Evolutionary conservation across 2,113 vertebrate species (phyloP), one percentile per base, ranked within the genome.

Genomic region (Paramisgurnus dabryanus): DNA sequence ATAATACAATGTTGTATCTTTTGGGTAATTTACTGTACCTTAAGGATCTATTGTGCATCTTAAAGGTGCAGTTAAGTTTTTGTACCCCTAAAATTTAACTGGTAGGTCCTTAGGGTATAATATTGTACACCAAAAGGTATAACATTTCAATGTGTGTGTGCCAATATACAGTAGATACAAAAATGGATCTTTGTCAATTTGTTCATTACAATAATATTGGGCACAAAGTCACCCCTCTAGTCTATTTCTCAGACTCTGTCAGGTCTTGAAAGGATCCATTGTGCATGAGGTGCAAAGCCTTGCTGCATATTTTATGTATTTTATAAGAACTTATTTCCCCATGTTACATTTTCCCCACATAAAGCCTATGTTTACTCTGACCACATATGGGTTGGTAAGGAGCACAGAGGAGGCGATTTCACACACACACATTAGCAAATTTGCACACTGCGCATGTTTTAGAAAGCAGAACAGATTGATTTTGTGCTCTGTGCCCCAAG

Each of bases 381-480:
- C 73, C 43, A 76, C 45, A 3, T 13, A 73, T 10, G 53, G 70
- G 55, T 60, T 41, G 27, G 27, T 34, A 34, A 34, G 10, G 69
- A 57, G 17, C 57, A 72, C 69, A 18, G 39, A 18, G 17, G 69
- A 58, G 53, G 69, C 57, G 34, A 55, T 50, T 50, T 72, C 58
- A 39, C 57, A 57, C 4, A 70, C 7, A 0, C 5, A 22, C 22
- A 64, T 64, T 63, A 49, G 73, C 60, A 50, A 64, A 64, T 76
- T 76, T 76, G 73, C 73, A 76, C 58, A 39, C 58, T 10, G 22
- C 15, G 22, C 57, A 76, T 64, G 43, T 76, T 64, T 50, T 39
- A 76, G 22, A 76, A 60, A 39, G 70, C 55, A 73, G n/a, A 76
- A 65, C 61, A 53, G 49, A 65, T 65, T 76, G 74, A 77, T 66